These are phyloP conservation scores for Heliconius cydno DNA, from an alignment of 2,888 invertebrate species.

Conservation along the genomic window DNA sequence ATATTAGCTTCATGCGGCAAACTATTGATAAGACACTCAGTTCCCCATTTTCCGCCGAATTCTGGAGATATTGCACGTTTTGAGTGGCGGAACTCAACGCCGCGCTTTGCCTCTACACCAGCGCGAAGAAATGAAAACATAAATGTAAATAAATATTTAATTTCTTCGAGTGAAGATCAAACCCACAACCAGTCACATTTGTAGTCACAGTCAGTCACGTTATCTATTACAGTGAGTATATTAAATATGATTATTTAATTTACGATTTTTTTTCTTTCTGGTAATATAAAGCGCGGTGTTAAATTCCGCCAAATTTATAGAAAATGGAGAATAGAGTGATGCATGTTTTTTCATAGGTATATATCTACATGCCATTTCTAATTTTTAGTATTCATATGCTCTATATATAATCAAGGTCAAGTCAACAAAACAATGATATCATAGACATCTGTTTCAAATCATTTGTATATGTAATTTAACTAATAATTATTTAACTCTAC, in stretches of 20 bases:
- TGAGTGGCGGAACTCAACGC: no score
- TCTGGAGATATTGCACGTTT: not conserved
- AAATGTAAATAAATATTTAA: not conserved
- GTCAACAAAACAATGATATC: conserved; percentile 14
- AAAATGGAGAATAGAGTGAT: not conserved
- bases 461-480: not conserved
- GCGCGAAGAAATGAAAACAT: no score
- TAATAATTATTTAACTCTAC: not conserved
- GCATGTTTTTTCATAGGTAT: no score
- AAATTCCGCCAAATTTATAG: not conserved
- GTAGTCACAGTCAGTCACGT: not conserved
- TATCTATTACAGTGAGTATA: no score
- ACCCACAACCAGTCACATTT: not conserved
- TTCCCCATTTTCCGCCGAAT: not conserved
- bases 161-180: not conserved
- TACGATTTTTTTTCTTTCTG: no score
- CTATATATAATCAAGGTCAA: conserved; percentile 3
- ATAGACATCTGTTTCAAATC: conserved; percentile 5
- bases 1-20: not conserved
- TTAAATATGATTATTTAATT: no score
- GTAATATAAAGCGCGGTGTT: not conserved
- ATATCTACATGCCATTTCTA: not conserved
- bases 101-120: no score
- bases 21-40: not conserved
- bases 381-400: not conserved